These are phyloP conservation scores for Diloba caeruleocephala DNA, from an alignment of 2,888 invertebrate genomes.

Conservation along the genomic window DNA sequence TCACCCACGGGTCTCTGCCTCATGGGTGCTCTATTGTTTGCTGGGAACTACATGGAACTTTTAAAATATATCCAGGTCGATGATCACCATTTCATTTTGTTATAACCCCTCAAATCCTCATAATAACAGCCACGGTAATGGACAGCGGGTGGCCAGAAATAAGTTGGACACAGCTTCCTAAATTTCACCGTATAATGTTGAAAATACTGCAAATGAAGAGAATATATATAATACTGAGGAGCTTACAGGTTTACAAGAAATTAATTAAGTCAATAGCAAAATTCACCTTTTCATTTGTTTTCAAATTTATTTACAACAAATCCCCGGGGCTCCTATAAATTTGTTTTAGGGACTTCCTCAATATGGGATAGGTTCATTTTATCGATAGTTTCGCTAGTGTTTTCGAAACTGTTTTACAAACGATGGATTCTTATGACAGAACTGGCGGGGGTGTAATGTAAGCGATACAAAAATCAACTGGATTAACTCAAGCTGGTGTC, in stretches of 20 bases:
- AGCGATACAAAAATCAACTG: constrained; percentile 3
- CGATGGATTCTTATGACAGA: constrained; percentile 45
- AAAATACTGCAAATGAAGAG: constrained; percentile 18
- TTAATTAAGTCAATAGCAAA: constrained; percentile 42
- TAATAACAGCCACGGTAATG: too few relatives aligned
- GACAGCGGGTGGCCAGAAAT: too few relatives aligned
- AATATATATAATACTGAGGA: constrained; percentile 23
- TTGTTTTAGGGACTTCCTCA: constrained; percentile 25
- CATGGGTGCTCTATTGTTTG: too few relatives aligned
- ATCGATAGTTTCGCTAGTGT: constrained; percentile 23
- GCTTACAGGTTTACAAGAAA: constrained; percentile 31
- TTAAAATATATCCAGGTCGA: too few relatives aligned
- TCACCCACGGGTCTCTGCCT: too few relatives aligned
- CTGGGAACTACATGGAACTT: too few relatives aligned
- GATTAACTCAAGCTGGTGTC: too few relatives aligned
- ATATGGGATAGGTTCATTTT: constrained; percentile 11
- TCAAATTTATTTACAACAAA: constrained; percentile 42
- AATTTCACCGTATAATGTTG: neutral
- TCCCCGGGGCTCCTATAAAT: constrained; percentile 32
- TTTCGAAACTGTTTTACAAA: constrained; percentile 43
- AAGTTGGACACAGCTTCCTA: too few relatives aligned
- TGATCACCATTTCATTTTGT: too few relatives aligned
- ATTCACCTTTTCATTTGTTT: constrained; percentile 48
- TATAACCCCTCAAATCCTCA: neutral
- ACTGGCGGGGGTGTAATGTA: constrained; percentile 7